A percentile compares a stretch with the other conserved stretches of the same genome.
phyloP scores from a whole-genome alignment of 2,888 invertebrate species.

The Drosophila siamana region DNA sequence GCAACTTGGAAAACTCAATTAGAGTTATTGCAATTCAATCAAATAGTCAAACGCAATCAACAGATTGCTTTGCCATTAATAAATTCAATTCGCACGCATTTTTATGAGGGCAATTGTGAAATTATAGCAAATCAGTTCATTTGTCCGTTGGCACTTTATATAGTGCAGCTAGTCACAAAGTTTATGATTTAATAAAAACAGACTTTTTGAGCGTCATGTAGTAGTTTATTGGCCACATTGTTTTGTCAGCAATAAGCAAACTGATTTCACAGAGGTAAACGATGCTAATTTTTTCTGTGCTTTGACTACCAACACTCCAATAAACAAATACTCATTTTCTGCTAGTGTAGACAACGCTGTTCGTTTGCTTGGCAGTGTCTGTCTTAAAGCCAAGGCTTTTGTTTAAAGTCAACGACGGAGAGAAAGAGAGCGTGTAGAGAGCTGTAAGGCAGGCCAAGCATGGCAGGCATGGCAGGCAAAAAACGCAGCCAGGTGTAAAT shows the following conservation, averaged over 20 bases:
- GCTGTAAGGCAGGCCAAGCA: constrained; percentile 34
- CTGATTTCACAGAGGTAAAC: too few species aligned
- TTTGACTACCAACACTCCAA: too few species aligned
- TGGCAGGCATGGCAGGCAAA: constrained; percentile 33
- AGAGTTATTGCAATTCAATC: not conserved
- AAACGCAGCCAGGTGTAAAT: constrained; percentile 77
- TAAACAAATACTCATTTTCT: not conserved
- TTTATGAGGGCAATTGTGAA: too few species aligned
- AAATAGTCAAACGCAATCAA: not conserved
- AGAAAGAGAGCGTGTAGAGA: not conserved
- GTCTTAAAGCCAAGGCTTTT: constrained; percentile 34
- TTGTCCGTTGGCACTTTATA: too few species aligned
- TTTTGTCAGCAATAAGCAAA: too few species aligned
- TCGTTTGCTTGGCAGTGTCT: constrained; percentile 8
- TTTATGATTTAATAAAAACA: too few species aligned
- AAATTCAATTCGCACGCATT: too few species aligned
- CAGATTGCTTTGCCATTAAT: not conserved
- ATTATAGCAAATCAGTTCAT: too few species aligned
- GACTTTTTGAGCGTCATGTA: too few species aligned
- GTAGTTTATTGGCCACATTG: too few species aligned
- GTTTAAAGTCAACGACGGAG: constrained; percentile 23
- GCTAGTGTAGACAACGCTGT: not conserved
- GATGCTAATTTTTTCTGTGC: too few species aligned
- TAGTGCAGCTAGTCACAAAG: too few species aligned
- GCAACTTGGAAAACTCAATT: not conserved